Conservation (phyloP, 2,113 vertebrate genomes). For the Miniopterus natalensis region DNA sequence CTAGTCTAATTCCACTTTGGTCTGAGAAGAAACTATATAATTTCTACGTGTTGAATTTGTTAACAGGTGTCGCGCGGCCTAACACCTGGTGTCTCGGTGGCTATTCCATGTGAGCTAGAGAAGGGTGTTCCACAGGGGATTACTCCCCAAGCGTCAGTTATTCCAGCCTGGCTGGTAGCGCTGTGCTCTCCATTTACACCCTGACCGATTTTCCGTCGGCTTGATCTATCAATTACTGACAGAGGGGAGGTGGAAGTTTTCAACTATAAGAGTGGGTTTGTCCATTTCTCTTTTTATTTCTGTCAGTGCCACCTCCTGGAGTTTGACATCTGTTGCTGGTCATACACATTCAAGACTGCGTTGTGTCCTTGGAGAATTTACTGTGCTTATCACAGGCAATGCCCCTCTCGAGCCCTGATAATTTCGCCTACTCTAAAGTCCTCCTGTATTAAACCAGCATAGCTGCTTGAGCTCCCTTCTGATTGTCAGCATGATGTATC, state of each 20-base stretch:
- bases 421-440: not conserved
- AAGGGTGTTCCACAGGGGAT: not conserved
- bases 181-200: not conserved
- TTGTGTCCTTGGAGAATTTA: not conserved
- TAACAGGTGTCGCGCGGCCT: not conserved
- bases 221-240: not conserved
- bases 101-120: not conserved
- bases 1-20: not conserved
- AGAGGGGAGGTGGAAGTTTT: not conserved
- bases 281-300: not conserved
- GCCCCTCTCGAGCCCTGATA: not conserved
- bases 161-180: not conserved
- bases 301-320: not conserved
- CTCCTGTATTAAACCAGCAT: not conserved
- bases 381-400: not conserved
- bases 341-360: not conserved
- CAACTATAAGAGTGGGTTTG: not conserved
- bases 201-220: not conserved
- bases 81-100: not conserved
- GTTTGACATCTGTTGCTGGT: not conserved
- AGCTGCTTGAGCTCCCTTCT: not conserved
- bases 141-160: not conserved
- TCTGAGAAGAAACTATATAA: not conserved
- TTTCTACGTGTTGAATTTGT: not conserved
- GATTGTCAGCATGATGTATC: not conserved